Percentiles rank a stretch among this genome's conserved stretches.
Conservation (phyloP, 2,888 invertebrate species). For the Serrognathus titanus region DNA sequence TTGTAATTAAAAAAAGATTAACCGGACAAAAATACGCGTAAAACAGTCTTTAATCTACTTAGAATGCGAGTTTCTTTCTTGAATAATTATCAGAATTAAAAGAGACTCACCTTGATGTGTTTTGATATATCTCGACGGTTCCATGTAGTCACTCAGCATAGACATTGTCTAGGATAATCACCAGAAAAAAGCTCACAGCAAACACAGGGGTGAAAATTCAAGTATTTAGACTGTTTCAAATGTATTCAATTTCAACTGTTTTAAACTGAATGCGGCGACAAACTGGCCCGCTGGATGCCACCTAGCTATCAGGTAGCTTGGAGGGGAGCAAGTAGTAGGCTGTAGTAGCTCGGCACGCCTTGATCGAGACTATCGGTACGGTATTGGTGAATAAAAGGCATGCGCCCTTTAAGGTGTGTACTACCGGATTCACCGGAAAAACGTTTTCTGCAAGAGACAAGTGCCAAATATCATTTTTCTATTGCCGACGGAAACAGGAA, state of each 20-base stretch:
- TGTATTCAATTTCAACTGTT: conserved; percentile 15
- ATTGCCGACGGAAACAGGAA: too few relatives aligned
- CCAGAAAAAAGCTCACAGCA: not conserved
- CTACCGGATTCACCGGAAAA: too few relatives aligned
- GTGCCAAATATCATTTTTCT: too few relatives aligned
- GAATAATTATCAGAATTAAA: not conserved
- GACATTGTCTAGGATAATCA: conserved; percentile 9
- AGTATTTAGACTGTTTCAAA: too few relatives aligned
- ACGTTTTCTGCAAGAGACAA: too few relatives aligned
- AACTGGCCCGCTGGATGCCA: conserved; percentile 20
- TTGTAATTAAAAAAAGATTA: conserved; percentile 1
- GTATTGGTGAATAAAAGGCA: conserved; percentile 34
- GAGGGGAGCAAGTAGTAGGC: conserved; percentile 41
- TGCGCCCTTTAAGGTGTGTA: conserved; percentile 9
- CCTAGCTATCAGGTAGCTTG: conserved; percentile 16
- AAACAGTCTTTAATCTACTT: too few relatives aligned
- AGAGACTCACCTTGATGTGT: conserved; percentile 21
- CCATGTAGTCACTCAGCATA: conserved; percentile 24
- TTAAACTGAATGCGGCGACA: conserved; percentile 12
- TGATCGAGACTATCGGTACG: conserved; percentile 27
- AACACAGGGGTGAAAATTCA: too few relatives aligned
- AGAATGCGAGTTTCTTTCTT: too few relatives aligned
- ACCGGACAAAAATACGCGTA: not conserved
- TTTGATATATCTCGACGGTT: conserved; percentile 19
- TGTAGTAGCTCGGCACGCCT: conserved; percentile 46